Percentiles rank a stretch among this genome's conserved stretches.
phyloP scores from a whole-genome alignment of 2,888 invertebrate species.

The Dioctria linearis region DNA sequence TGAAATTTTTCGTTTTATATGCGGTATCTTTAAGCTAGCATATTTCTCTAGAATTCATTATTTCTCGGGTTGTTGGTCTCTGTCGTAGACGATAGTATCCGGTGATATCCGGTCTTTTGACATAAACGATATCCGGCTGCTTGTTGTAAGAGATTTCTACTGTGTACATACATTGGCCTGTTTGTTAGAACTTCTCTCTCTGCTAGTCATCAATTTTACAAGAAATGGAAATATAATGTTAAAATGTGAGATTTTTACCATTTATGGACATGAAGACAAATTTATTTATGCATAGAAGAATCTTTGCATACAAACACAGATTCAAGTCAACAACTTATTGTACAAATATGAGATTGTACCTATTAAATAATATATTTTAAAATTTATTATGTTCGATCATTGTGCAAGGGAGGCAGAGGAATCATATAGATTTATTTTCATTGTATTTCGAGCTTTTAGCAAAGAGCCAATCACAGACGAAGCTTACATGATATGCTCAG shows the following conservation, averaged over 20 bases:
- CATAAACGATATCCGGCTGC: slow-evolving; percentile 4
- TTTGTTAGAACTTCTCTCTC: neutral
- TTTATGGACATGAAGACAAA: no score
- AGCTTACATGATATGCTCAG: no score
- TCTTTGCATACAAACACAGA: no score
- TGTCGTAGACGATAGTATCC: slow-evolving; percentile 3
- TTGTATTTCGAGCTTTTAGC: no score
- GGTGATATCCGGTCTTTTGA: slow-evolving; percentile 12
- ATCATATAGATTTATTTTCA: no score
- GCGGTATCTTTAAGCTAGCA: slow-evolving; percentile 21
- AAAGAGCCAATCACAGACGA: no score
- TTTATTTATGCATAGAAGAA: no score
- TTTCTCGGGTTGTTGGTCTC: slow-evolving; percentile 23
- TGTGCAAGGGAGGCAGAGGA: no score
- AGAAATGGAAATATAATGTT: neutral
- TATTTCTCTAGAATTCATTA: slow-evolving; percentile 32
- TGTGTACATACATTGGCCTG: neutral
- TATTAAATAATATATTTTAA: no score
- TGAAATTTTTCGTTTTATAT: slow-evolving; percentile 44
- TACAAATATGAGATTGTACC: no score
- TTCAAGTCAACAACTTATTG: no score
- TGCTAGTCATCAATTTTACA: neutral
- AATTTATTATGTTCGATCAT: no score
- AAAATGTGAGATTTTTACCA: neutral
- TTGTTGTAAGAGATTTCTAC: neutral